Percentiles rank a stretch among this genome's conserved stretches.
phyloP scores from a whole-genome alignment of 2,797 vertebrate genomes.

The Enteromius fasciolatus region DNA sequence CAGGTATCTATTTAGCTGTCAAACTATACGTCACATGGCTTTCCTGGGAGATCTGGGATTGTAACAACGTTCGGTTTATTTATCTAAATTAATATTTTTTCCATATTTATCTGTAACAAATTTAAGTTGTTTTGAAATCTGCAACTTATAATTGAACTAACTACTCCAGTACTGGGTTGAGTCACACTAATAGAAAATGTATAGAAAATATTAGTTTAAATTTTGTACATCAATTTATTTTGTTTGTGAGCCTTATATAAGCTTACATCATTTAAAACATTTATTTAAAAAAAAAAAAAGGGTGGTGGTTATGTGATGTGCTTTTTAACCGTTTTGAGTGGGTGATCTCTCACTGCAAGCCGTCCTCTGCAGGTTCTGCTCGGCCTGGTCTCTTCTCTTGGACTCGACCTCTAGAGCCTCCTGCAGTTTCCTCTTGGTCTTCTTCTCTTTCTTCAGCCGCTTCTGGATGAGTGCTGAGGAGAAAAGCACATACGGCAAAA shows the following conservation, averaged over 20 bases:
- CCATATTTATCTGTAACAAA: not conserved
- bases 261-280: not conserved
- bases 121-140: not conserved
- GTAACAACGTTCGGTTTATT: not conserved
- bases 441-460: constrained; percentile 99
- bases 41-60: not conserved
- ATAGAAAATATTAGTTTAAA: not conserved
- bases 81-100: not conserved
- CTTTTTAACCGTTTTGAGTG: constrained; percentile 89
- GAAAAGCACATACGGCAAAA: not conserved
- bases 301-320: not conserved
- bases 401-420: constrained; percentile 98
- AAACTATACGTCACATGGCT: not conserved
- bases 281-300: no score
- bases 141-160: not conserved
- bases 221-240: not conserved
- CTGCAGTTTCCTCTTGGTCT: constrained; percentile 98
- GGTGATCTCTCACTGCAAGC: constrained; percentile 73
- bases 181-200: not conserved
- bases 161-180: not conserved
- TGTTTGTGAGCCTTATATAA: not conserved
- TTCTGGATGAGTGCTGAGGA: constrained; percentile 94
- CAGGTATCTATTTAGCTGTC: not conserved
- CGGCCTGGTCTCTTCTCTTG: constrained; percentile 94
- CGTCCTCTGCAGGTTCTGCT: constrained; percentile 94